Evolutionary conservation across 2,113 vertebrate species (phyloP), one percentile per base, ranked within the genome.

Genomic region (Mola mola): DNA sequence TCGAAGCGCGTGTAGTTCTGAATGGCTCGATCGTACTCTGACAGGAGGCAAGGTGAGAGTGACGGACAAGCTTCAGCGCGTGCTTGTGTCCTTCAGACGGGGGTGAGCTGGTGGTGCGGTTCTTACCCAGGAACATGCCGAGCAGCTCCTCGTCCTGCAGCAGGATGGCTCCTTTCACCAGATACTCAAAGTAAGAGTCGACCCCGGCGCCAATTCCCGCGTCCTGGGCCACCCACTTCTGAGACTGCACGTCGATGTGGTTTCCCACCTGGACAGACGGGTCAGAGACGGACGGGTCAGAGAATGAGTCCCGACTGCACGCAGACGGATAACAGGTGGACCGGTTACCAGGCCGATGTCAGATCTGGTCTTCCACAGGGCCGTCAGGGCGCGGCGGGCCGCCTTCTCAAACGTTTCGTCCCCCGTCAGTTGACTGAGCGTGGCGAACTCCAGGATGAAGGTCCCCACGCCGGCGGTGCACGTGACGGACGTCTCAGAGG

Each of bases 201-300:
- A 98, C 94, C 0, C 97, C 97, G 0, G 97, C 97, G 6, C 97
- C 97, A 0, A 98, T 98, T 1, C 97, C 97, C 1, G 97, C 93
- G 6, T 99, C 97, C 53, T 99, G 96, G 22, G 97, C 97, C 29
- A 99, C 94, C 97, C 97, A 99, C 81, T 98, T 98, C 83, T 92
- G 93, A 26, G 94, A 95, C 79, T 96, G 46, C 31, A 99, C 91
- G 73, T 99, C 95, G 0, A 99, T 96, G 85, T 99, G 97, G 90
- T 99, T 99, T 17, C 97, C 97, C 50, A 99, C 97, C 97, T 99
- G 80, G 9, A 26, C 22, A 19, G 36, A 12, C 6, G 38, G 15
- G 38, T 29, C 4, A 51, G 11, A 24, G 9, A 20, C 20, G 20
- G 17, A 25, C 17, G 20, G 37, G 49, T 28, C 4, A 22, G 2